A percentile compares a stretch with the other conserved stretches of the same genome.
Evolutionary conservation across 2,113 vertebrate genomes (phyloP).

Genomic region (Lepus timidus): DNA sequence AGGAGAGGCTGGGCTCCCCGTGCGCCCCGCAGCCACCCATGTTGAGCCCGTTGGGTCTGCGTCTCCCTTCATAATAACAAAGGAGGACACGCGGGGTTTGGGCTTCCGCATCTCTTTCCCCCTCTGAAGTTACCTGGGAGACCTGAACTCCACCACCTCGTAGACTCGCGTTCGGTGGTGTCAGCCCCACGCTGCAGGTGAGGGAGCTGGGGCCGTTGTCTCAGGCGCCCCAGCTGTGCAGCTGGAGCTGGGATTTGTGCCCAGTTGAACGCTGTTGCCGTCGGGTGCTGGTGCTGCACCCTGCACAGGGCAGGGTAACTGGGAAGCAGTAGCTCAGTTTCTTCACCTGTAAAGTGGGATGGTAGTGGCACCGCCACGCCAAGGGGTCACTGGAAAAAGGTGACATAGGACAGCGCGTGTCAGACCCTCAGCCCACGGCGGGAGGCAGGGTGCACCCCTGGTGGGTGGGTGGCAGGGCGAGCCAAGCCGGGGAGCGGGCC

Average conservation of each 20-base stretch:
- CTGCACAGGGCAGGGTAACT: too few relatives aligned
- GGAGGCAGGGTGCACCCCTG: background rate
- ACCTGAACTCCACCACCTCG: background rate
- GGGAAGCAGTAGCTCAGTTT: background rate
- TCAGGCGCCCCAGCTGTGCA: background rate
- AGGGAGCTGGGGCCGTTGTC: background rate
- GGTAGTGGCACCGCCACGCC: background rate
- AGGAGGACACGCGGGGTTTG: rapidly evolving
- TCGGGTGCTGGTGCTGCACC: background rate
- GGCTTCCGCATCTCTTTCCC: background rate
- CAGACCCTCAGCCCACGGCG: background rate
- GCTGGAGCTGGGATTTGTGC: background rate
- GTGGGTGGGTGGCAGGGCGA: rapidly evolving
- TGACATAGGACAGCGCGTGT: rapidly evolving
- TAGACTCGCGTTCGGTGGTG: background rate
- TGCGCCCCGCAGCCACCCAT: too few relatives aligned
- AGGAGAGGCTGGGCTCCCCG: background rate
- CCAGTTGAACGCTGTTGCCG: background rate
- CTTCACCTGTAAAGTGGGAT: background rate
- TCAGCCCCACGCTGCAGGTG: background rate
- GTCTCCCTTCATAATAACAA: background rate
- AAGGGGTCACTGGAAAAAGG: background rate
- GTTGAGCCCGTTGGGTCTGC: rapidly evolving
- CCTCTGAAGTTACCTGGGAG: background rate
- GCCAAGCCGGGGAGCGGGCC: background rate